Evolutionary conservation across 2,888 invertebrate species (phyloP).

Genomic region (Hesperia comma): DNA sequence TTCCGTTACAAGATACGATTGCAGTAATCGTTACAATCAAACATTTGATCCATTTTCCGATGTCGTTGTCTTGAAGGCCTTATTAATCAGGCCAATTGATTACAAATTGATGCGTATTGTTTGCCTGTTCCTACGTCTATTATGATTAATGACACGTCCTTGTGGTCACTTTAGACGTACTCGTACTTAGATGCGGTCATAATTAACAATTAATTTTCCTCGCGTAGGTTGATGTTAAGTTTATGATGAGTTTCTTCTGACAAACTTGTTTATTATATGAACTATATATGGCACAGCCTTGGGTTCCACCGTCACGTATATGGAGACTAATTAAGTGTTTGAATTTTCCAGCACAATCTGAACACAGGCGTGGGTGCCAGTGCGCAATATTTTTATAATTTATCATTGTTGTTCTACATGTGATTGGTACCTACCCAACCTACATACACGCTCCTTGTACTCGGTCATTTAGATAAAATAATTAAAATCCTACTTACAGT

Average conservation of each 20-base stretch:
- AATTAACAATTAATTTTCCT: slow-evolving; percentile 61
- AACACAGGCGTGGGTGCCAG: slow-evolving; percentile 64
- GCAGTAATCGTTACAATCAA: slow-evolving; percentile 23
- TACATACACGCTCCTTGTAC: background rate
- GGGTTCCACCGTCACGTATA: slow-evolving; percentile 71
- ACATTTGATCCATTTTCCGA: slow-evolving; percentile 28
- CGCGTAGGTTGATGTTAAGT: slow-evolving; percentile 71
- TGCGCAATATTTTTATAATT: slow-evolving; percentile 58
- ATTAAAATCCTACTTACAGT: background rate
- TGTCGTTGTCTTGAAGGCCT: slow-evolving; percentile 28
- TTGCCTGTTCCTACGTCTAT: slow-evolving; percentile 13
- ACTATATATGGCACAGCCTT: slow-evolving; percentile 76
- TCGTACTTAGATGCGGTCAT: slow-evolving; percentile 45
- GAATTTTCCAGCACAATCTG: slow-evolving; percentile 75
- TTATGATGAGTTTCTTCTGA: slow-evolving; percentile 77
- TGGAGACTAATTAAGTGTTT: slow-evolving; percentile 77
- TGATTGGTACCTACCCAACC: background rate
- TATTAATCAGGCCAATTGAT: slow-evolving; percentile 33
- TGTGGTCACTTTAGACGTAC: slow-evolving; percentile 44
- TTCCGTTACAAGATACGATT: slow-evolving; percentile 26
- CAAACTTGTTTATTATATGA: slow-evolving; percentile 76
- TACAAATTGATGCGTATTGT: slow-evolving; percentile 24
- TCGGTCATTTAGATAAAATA: slow-evolving; percentile 1
- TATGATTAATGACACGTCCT: slow-evolving; percentile 39
- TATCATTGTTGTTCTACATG: slow-evolving; percentile 49